Evolutionary conservation across 1,140 invertebrate genomes (phyloP), one percentile per base, ranked within the genome.

Genomic region (Ceratina calcarata): DNA sequence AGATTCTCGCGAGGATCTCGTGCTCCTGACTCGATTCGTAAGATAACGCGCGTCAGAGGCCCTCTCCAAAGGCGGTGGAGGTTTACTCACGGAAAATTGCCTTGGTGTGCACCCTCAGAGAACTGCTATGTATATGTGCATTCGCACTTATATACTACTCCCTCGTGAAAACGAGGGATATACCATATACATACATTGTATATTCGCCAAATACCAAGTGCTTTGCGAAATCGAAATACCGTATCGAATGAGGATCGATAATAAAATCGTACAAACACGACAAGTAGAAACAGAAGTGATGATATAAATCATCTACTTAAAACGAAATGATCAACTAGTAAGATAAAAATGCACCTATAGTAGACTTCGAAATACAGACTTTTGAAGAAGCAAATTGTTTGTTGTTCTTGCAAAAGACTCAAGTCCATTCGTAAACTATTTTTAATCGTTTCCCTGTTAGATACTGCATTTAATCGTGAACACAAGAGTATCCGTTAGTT

Each of bases 11-110:
- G n/a, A 77, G 37, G 60, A 70, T 78, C 64, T 75, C 69, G 53
- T 58, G 61, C 58, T 64, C 45, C 53, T 68, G 68, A 61, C 60
- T 70, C 55, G 49, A 67, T 65, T 86, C 57, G 75, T 66, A 77
- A 83, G 81, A 87, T 85, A 86, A 86, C 80, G 82, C 71, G 76
- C 75, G 67, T 76, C 86, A 58, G 72, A 82, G 51, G 37, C 10
- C 8, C 13, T 15, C 84, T 80, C 72, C 61, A 81, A 80, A 87
- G 80, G 79, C 51, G 74, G 61, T 49, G 82, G 37, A 45, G 78
- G 77, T 87, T 86, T 81, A 79, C 81, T 86, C 81, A 62, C 45
- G 70, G 83, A 88, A 87, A 88, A 87, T 87, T 84, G 84, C 77
- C 76, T 76, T 60, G 75, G 65, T 82, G 66, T 62, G 51, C 55